phyloP scores from a whole-genome alignment of 2,797 vertebrate species.

The Pogoniulus pusillus region DNA sequence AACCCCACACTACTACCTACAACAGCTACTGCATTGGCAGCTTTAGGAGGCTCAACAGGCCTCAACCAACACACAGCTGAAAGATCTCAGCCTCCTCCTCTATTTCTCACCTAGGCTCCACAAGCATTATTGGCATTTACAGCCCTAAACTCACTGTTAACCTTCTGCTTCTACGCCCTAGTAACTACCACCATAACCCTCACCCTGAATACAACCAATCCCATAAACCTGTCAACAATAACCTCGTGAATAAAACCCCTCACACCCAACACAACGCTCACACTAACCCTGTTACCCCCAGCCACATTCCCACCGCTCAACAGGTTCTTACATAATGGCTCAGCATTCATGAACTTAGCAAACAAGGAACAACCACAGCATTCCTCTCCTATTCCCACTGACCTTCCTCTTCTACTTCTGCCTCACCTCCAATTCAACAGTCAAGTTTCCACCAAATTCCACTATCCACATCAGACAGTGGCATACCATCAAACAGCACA shows the following conservation, averaged over 20 bases:
- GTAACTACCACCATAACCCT: rapidly evolving
- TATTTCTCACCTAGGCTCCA: background rate
- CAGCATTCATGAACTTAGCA: too few species aligned
- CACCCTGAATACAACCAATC: rapidly evolving
- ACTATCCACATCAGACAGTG: background rate
- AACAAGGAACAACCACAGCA: too few species aligned
- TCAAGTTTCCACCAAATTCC: rapidly evolving
- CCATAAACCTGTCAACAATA: background rate
- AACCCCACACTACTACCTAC: rapidly evolving
- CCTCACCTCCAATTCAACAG: rapidly evolving
- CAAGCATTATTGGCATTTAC: background rate
- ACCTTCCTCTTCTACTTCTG: background rate
- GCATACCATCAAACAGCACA: rapidly evolving
- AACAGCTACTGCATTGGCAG: rapidly evolving
- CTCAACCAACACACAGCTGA: background rate
- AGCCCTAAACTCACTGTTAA: background rate
- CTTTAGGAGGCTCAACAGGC: background rate
- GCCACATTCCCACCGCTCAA: too few species aligned
- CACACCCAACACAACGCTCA: background rate
- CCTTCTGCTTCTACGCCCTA: rapidly evolving
- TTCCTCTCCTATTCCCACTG: too few species aligned
- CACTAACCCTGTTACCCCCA: too few species aligned
- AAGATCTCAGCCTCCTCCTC: background rate
- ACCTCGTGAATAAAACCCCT: background rate
- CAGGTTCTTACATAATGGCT: too few species aligned